Evolutionary conservation across 1,140 invertebrate species (phyloP).

Genomic region (Cherax destructor): DNA sequence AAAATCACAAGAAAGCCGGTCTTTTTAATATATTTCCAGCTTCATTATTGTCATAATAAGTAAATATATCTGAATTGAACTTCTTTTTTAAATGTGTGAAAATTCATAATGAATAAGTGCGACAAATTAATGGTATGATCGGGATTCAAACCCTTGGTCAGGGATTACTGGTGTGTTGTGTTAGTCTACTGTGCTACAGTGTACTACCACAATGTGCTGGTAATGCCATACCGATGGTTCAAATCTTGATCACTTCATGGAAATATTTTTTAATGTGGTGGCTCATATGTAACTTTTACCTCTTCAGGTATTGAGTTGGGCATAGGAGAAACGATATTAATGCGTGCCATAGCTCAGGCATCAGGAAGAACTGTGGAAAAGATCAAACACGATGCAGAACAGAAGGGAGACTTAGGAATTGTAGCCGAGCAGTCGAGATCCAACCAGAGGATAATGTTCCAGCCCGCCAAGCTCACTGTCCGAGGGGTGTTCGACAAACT

Average conservation of each 20-base stretch:
- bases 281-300: slow-evolving; percentile 50
- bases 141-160: no score
- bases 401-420: slow-evolving; percentile 92
- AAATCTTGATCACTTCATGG: no score
- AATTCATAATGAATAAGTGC: no score
- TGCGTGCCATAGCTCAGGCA: slow-evolving; percentile 95
- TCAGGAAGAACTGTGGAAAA: slow-evolving; percentile 91
- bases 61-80: no score
- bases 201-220: not conserved
- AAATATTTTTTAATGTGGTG: no score
- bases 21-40: no score
- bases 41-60: no score
- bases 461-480: slow-evolving; percentile 77
- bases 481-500: slow-evolving; percentile 89
- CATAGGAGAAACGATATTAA: slow-evolving; percentile 93
- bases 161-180: no score
- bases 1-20: no score
- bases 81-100: no score
- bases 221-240: no score
- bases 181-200: not conserved
- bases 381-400: slow-evolving; percentile 88
- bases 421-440: slow-evolving; percentile 93
- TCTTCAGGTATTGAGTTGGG: slow-evolving; percentile 87
- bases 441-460: slow-evolving; percentile 91
- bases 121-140: no score